phyloP scores from a whole-genome alignment of 2,888 invertebrate species.

The Drosophila multiciliata region DNA sequence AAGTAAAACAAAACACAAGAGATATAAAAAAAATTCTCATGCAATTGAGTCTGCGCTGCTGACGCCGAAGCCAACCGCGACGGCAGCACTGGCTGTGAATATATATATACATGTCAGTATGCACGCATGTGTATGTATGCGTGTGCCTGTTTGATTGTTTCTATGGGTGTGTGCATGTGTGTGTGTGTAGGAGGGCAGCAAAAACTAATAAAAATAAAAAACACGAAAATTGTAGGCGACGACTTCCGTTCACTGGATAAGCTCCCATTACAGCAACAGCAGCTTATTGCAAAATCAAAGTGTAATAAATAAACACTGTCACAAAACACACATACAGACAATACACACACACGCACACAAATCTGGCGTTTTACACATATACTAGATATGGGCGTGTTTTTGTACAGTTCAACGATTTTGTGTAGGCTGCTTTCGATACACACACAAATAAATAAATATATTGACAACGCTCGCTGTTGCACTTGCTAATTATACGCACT shows the following conservation, averaged over 20 bases:
- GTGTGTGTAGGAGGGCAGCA: conserved; percentile 56
- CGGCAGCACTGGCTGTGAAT: conserved; percentile 44
- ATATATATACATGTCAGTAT: conserved; percentile 28
- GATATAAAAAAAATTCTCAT: conserved; percentile 65
- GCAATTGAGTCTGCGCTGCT: conserved; percentile 70
- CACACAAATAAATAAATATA: conserved; percentile 16
- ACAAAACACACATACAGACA: conserved; percentile 25
- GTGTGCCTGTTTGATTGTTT: conserved; percentile 50
- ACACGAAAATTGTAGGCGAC: conserved; percentile 78
- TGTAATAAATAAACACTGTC: conserved; percentile 68
- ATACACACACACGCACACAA: conserved; percentile 14
- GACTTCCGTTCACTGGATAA: conserved; percentile 75
- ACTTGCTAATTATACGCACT: conserved; percentile 70
- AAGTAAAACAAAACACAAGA: conserved; percentile 49
- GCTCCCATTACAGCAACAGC: conserved; percentile 59
- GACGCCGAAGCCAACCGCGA: conserved; percentile 31
- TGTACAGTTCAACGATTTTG: conserved; percentile 70
- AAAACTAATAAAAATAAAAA: conserved; percentile 59
- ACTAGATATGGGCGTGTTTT: conserved; percentile 75
- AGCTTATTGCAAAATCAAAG: conserved; percentile 71
- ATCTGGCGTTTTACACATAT: conserved; percentile 48
- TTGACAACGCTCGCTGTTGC: conserved; percentile 37
- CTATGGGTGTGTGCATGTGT: conserved; percentile 22
- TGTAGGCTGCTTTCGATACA: conserved; percentile 45
- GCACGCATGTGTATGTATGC: conserved; percentile 30